Conservation (phyloP, 2,113 vertebrate species). For the Desmodus rotundus region DNA sequence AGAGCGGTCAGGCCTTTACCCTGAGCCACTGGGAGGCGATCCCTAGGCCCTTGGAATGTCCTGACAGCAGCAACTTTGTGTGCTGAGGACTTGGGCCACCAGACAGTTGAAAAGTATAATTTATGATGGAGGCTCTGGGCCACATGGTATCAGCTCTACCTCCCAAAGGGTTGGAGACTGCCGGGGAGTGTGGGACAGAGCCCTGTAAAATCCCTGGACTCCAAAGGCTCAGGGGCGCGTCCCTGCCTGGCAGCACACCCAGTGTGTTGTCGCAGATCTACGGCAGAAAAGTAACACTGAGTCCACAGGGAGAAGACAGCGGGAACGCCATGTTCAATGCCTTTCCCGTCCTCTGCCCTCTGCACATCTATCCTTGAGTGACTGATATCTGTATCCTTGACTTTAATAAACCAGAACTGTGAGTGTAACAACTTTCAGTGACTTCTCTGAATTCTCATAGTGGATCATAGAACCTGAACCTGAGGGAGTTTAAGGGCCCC, state of each 20-base stretch:
- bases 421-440: neutral
- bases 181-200: neutral
- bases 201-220: neutral
- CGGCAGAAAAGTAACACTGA: neutral
- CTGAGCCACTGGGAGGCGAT: neutral
- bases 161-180: neutral
- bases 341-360: neutral
- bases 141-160: neutral
- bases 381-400: neutral
- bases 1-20: neutral
- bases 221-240: neutral
- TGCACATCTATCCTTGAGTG: neutral
- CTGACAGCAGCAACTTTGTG: neutral
- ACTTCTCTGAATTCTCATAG: neutral
- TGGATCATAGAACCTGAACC: neutral
- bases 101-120: neutral
- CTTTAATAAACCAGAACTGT: neutral
- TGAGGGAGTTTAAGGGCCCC: neutral
- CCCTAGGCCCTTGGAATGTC: neutral
- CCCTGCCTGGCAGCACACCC: neutral
- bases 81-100: neutral
- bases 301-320: neutral
- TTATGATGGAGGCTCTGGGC: neutral
- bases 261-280: no score
- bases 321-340: neutral